A percentile compares a stretch with the other conserved stretches of the same genome.
phyloP scores from a whole-genome alignment of 2,888 invertebrate species.

The Ormyrus pomaceus region DNA sequence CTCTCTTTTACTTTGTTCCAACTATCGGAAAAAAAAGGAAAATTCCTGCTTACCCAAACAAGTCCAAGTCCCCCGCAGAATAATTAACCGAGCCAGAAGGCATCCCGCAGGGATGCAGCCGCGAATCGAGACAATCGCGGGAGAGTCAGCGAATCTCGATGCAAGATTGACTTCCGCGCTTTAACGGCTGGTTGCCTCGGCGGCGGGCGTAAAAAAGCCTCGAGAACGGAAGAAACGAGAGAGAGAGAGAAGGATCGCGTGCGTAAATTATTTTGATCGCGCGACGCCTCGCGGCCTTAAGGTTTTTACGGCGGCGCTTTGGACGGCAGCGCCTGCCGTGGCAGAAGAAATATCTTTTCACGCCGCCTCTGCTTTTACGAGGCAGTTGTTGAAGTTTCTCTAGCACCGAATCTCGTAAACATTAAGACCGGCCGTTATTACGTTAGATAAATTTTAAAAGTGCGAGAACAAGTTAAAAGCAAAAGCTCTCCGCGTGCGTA shows the following conservation, averaged over 20 bases:
- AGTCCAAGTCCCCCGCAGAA: no score
- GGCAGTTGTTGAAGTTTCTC: conserved; percentile 20
- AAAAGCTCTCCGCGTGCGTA: no score
- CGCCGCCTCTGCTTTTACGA: conserved; percentile 13
- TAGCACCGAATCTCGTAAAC: conserved; percentile 15
- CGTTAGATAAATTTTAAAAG: conserved; percentile 22
- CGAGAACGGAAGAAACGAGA: background rate
- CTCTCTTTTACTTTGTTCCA: no score
- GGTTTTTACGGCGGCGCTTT: background rate
- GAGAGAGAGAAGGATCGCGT: conserved; percentile 8
- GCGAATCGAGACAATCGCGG: no score
- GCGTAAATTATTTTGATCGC: conserved; percentile 9
- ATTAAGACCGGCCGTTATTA: conserved; percentile 5
- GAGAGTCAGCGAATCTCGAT: no score
- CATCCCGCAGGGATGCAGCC: no score
- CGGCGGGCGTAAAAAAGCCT: background rate
- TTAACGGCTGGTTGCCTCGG: no score
- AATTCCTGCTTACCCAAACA: no score
- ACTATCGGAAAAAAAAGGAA: no score
- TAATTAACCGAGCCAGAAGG: no score
- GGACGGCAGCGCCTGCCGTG: background rate
- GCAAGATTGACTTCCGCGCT: no score
- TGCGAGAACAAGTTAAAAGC: conserved; percentile 2
- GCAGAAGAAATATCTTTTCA: conserved; percentile 33
- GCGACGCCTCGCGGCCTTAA: background rate